Conservation (phyloP, 2,888 invertebrate genomes). For the Tromatobia lineatoria region DNA sequence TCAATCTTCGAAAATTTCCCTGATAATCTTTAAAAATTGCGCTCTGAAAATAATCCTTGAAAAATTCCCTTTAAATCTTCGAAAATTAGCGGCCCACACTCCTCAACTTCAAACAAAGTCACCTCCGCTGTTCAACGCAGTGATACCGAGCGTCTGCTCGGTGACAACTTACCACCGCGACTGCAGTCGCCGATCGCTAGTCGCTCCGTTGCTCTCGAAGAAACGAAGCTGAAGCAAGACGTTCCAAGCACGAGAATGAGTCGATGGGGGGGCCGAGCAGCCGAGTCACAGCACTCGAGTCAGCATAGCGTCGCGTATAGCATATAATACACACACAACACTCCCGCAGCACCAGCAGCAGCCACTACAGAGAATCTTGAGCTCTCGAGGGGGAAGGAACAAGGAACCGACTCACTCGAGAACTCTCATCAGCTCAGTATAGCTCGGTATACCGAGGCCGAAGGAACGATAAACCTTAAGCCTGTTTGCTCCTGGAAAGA, state of each 20-base stretch:
- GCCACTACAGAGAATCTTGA: constrained; percentile 47
- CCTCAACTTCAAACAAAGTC: too few species aligned
- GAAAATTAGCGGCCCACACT: too few species aligned
- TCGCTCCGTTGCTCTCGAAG: neutral
- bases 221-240: constrained; percentile 18
- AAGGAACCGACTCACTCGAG: constrained; percentile 57
- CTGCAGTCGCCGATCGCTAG: neutral
- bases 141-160: neutral
- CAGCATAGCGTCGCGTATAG: constrained; percentile 13
- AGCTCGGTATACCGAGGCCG: constrained; percentile 61
- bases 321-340: neutral
- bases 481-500: neutral
- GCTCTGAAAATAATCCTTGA: too few species aligned
- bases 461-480: constrained; percentile 49
- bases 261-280: constrained; percentile 8
- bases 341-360: constrained; percentile 38
- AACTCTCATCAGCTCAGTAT: constrained; percentile 65
- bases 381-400: constrained; percentile 62
- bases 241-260: constrained; percentile 33
- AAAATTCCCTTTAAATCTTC: too few species aligned
- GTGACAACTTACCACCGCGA: neutral
- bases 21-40: too few species aligned
- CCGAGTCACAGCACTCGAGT: constrained; percentile 11
- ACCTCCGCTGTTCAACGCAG: neutral
- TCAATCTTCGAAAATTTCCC: too few species aligned